Percentiles rank a stretch among this genome's conserved stretches.
phyloP scores from a whole-genome alignment of 1,140 invertebrate genomes.

The Physella acuta region DNA sequence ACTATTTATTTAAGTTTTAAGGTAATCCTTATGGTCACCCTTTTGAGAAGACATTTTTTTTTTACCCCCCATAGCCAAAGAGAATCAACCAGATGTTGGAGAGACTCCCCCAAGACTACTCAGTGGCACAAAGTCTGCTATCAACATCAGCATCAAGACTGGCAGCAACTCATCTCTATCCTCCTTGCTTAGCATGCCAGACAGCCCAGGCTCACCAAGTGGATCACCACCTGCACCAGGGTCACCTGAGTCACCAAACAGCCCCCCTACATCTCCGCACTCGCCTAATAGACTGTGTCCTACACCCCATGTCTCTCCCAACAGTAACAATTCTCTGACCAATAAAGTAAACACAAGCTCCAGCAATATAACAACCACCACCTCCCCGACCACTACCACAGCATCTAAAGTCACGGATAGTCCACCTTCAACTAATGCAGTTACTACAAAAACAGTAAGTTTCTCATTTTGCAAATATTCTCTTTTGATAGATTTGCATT shows the following conservation, averaged over 20 bases:
- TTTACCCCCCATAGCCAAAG: slow-evolving; percentile 56
- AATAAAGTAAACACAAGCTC: slow-evolving; percentile 1
- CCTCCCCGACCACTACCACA: background rate
- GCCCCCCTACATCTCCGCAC: slow-evolving; percentile 20
- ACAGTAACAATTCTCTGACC: slow-evolving; percentile 19
- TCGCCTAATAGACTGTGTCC: slow-evolving; percentile 36
- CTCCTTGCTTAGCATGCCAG: slow-evolving; percentile 38
- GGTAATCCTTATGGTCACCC: too few species aligned
- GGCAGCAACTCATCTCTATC: slow-evolving; percentile 43
- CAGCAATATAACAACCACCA: background rate
- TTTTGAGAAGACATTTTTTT: too few species aligned
- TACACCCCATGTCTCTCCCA: slow-evolving; percentile 41
- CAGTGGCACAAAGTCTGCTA: slow-evolving; percentile 40
- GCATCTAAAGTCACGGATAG: background rate
- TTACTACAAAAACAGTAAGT: slow-evolving; percentile 31
- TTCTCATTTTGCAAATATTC: background rate
- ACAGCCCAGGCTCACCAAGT: slow-evolving; percentile 35
- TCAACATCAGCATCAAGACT: slow-evolving; percentile 55
- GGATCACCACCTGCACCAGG: slow-evolving; percentile 36
- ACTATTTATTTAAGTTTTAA: too few species aligned
- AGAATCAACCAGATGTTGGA: slow-evolving; percentile 39
- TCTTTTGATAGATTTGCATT: too few species aligned
- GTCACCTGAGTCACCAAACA: slow-evolving; percentile 37
- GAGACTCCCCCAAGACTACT: slow-evolving; percentile 47
- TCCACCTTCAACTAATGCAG: slow-evolving; percentile 27